These are phyloP conservation scores for Mythimna ferrago DNA, from an alignment of 2,888 invertebrate genomes.

Conservation along the genomic window DNA sequence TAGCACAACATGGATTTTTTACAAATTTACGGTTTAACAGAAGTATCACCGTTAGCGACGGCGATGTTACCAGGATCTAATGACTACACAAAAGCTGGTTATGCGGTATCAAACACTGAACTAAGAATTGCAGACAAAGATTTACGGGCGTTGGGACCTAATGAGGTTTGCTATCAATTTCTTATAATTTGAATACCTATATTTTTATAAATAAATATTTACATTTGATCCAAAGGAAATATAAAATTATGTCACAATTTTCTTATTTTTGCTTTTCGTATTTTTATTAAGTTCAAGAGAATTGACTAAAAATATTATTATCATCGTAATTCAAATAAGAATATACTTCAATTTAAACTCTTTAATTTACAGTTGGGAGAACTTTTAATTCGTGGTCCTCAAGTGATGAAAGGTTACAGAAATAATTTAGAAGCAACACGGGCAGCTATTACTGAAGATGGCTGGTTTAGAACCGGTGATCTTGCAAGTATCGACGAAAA, in stretches of 20 bases:
- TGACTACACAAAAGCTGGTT: slow-evolving; percentile 86
- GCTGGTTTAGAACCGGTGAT: slow-evolving; percentile 95
- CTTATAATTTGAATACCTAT: not conserved
- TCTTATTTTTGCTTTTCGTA: no score
- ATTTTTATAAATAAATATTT: not conserved
- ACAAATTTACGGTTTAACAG: slow-evolving; percentile 93
- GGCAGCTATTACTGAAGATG: slow-evolving; percentile 92
- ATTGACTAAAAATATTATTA: no score
- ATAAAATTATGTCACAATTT: no score
- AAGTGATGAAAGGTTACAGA: slow-evolving; percentile 95
- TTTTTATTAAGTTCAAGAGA: no score
- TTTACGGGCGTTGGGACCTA: slow-evolving; percentile 84
- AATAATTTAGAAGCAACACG: slow-evolving; percentile 93
- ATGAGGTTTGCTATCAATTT: slow-evolving; percentile 70
- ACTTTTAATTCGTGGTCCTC: slow-evolving; percentile 91
- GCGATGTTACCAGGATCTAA: slow-evolving; percentile 73
- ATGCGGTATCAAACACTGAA: slow-evolving; percentile 91
- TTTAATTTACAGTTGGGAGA: slow-evolving; percentile 74
- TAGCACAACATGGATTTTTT: slow-evolving; percentile 71
- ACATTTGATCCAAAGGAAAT: no score
- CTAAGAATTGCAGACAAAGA: slow-evolving; percentile 88
- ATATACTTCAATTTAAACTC: not conserved
- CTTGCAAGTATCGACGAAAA: slow-evolving; percentile 92
- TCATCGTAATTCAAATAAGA: no score
- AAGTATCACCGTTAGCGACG: slow-evolving; percentile 91